Base-by-base conservation (phyloP, 2,888 invertebrate genomes). In the Drosophila subquinaria region DNA sequence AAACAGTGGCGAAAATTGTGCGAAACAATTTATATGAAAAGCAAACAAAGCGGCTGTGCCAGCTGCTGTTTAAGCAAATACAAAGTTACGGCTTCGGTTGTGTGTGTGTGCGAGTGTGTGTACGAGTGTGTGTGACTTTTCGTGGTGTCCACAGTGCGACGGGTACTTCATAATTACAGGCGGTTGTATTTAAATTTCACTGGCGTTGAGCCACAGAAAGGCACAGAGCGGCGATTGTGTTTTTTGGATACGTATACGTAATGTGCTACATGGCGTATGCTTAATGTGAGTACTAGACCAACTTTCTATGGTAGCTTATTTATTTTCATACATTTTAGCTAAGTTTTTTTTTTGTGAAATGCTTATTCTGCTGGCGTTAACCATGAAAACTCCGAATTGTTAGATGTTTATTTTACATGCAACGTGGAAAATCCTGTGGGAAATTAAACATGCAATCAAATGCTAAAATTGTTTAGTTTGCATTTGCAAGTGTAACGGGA, bases 51-150 rank as follows among this genome's bases (percentile, higher is more conserved):
- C 65, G 67, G 36, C 57, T 60, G 69, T 70, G 68, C 69, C 87
- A 84, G 88, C 84, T 82, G 84, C 78, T 82, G 73, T 81, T 78
- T 79, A 87, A 84, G 78, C 81, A 87, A 86, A 83, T 82, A 87
- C 72, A 78, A 88, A 88, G 79, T 88, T 83, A 76, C 76, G 50
- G 52, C 45, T 76, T 67, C n/a, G 57, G 27, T 57, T 5, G 33
- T 43, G 55, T 59, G 27, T 17, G 13, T 17, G 50, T 42, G 33
- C 5, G 40, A 33, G 17, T 20, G 61, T n/a, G 63, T 23, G 50
- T 35, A 35, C 10, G 51, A 38, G 62, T 68, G 65, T 67, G 73
- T 80, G 72, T 80, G 82, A 80, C 80, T 88, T 86, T 74, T 67
- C 47, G 61, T 67, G 88, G 88, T 62, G 70, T 81, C 79, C 76